Conservation (phyloP, 1,140 invertebrate species). For the Drosophila micromelanica region DNA sequence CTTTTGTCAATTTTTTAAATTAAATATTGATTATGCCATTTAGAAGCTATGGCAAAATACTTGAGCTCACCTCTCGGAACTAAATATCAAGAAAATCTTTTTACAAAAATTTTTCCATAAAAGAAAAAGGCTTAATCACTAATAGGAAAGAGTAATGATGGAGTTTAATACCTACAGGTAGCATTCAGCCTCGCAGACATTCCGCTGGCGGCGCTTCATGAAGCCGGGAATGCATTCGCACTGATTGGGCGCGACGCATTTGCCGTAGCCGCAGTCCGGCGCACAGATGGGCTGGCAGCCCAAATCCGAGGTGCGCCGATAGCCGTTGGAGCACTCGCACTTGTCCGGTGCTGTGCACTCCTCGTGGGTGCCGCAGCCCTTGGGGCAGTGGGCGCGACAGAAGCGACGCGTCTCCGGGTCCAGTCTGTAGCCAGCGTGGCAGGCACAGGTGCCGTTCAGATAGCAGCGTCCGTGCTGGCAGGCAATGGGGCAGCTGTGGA, state of each 20-base stretch:
- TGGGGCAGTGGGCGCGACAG: slow-evolving; percentile 85
- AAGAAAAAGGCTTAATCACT: too few species aligned
- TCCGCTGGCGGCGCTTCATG: slow-evolving; percentile 64
- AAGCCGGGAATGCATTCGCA: slow-evolving; percentile 86
- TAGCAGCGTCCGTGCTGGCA: slow-evolving; percentile 84
- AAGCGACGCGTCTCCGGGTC: slow-evolving; percentile 84
- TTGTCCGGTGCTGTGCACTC: slow-evolving; percentile 86
- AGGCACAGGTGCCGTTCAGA: slow-evolving; percentile 86
- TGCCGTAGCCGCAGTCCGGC: slow-evolving; percentile 86
- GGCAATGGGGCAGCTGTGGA: slow-evolving; percentile 76
- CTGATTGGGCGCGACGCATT: slow-evolving; percentile 86
- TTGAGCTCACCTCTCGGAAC: too few species aligned
- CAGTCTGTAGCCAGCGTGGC: slow-evolving; percentile 87
- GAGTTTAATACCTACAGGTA: slow-evolving; percentile 62
- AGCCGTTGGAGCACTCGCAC: slow-evolving; percentile 87
- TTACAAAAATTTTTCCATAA: too few species aligned
- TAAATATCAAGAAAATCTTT: too few species aligned
- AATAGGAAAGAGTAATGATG: too few species aligned
- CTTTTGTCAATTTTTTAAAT: too few species aligned
- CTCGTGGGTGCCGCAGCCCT: slow-evolving; percentile 67
- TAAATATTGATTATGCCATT: too few species aligned
- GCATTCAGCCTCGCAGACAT: slow-evolving; percentile 80
- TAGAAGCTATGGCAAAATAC: too few species aligned
- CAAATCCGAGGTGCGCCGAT: slow-evolving; percentile 78
- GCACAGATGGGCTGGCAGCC: slow-evolving; percentile 79